phyloP scores from a whole-genome alignment of 2,888 invertebrate genomes.

The Apocheima hispidaria region DNA sequence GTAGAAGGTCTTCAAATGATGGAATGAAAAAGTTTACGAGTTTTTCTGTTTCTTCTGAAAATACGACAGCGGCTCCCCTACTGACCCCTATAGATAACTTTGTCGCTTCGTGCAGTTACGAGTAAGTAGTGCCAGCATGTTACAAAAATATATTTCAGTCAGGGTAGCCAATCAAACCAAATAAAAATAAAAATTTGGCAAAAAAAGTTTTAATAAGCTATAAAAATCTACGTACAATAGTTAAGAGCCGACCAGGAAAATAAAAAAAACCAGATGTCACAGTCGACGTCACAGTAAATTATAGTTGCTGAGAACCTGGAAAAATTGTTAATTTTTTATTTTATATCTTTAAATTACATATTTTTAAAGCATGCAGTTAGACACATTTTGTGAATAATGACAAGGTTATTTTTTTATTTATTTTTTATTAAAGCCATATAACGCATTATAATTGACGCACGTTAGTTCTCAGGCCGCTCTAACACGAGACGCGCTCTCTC shows the following conservation, averaged over 20 bases:
- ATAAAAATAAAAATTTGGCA: conserved; percentile 49
- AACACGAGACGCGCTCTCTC: too few species aligned
- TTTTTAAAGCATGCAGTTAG: conserved; percentile 6
- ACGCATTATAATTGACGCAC: too few species aligned
- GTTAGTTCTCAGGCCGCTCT: too few species aligned
- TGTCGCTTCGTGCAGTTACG: background rate
- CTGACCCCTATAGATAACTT: background rate
- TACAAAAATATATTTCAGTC: conserved; percentile 32
- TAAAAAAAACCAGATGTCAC: conserved; percentile 17
- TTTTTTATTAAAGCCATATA: too few species aligned
- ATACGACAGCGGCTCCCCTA: too few species aligned
- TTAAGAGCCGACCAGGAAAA: conserved; percentile 22
- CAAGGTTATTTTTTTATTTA: background rate
- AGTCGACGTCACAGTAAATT: conserved; percentile 13
- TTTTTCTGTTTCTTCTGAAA: too few species aligned
- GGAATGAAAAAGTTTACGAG: too few species aligned
- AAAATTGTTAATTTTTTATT: background rate
- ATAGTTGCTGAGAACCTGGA: conserved; percentile 16
- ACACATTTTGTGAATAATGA: background rate
- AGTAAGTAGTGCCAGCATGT: conserved; percentile 2
- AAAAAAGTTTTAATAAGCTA: conserved; percentile 40
- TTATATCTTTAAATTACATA: background rate
- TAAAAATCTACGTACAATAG: conserved; percentile 37
- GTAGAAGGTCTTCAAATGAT: too few species aligned
- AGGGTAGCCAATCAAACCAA: conserved; percentile 49